Percentiles rank a stretch among this genome's conserved stretches.
These are phyloP conservation scores for Monopis laevigella DNA, from an alignment of 2,888 invertebrate species.

Conservation along the genomic window DNA sequence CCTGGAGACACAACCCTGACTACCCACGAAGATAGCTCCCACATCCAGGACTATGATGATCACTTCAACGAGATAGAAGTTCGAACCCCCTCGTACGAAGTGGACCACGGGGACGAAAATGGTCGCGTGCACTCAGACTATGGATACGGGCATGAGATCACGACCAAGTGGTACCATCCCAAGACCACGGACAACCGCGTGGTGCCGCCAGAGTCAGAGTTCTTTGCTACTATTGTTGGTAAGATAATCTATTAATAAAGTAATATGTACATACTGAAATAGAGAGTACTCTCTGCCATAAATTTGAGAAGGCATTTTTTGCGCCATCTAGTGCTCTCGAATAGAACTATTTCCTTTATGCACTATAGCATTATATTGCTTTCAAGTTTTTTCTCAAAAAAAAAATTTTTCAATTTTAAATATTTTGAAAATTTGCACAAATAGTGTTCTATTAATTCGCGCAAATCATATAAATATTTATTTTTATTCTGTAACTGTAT, in stretches of 20 bases:
- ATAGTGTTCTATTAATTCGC: too few species aligned
- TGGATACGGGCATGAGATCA: slow-evolving; percentile 50
- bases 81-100: slow-evolving; percentile 40
- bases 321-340: too few species aligned
- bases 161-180: slow-evolving; percentile 57
- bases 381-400: too few species aligned
- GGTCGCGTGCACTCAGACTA: slow-evolving; percentile 45
- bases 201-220: slow-evolving; percentile 56
- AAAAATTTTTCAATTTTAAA: too few species aligned
- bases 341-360: too few species aligned
- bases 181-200: slow-evolving; percentile 56
- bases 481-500: too few species aligned
- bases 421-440: too few species aligned
- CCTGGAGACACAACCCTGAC: slow-evolving; percentile 46
- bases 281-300: too few species aligned
- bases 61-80: slow-evolving; percentile 41
- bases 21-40: slow-evolving; percentile 58
- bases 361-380: too few species aligned
- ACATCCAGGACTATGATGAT: slow-evolving; percentile 44
- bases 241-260: slow-evolving; percentile 22
- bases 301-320: too few species aligned
- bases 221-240: slow-evolving; percentile 60
- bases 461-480: too few species aligned
- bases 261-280: too few species aligned
- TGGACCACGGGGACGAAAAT: slow-evolving; percentile 26